Base-by-base conservation (phyloP, 1,140 invertebrate genomes). In the Drosophila yakuba region DNA sequence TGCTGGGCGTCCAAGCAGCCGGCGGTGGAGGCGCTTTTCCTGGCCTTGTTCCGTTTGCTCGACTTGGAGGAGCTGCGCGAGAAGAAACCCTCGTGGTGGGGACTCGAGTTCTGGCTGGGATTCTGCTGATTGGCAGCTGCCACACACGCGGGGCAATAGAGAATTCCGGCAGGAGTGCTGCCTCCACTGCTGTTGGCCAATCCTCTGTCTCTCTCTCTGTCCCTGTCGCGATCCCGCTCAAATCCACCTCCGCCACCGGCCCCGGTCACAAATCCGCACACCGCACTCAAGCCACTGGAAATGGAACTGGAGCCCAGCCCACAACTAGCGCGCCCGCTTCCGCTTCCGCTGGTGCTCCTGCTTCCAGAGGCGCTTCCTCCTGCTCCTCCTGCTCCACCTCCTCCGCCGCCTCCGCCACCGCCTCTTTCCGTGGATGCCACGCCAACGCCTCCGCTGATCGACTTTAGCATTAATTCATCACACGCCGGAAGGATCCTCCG, bases 401-500 rank as follows among this genome's bases (percentile, higher is more conserved):
- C 45, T 10, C 67, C 52, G 8, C 68, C 50, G 15, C 55, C 80
- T 3, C 78, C 72, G 38, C 41, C 58, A 12, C 80, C 56, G 15
- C 76, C 72, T 47, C 67, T 57, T 36, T 79, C 78, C 57, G 74
- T 74, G 66, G 61, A 76, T 25, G 77, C 76, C 48, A 74, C 81
- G 58, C 72, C 77, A 76, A 72, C 66, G 74, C 84, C 88, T 64
- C 82, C 90, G 41, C 67, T 86, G 39, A 92, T 88, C 63, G 91
- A 91, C 68, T 86, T 92, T 77, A 92, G 88, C 91, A 92, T 92
- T 78, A 92, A 91, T 74, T 88, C 85, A 91, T 92, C 84, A 91
- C 82, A 90, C 60, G 64, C 86, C 67, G 79, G 54, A 20, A 39
- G 75, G 28, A 36, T 52, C 15, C 50, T 52, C 32, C 50, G 32